These are phyloP conservation scores for Ephialtes manifestator DNA, from an alignment of 2,888 invertebrate genomes.

Conservation along the genomic window DNA sequence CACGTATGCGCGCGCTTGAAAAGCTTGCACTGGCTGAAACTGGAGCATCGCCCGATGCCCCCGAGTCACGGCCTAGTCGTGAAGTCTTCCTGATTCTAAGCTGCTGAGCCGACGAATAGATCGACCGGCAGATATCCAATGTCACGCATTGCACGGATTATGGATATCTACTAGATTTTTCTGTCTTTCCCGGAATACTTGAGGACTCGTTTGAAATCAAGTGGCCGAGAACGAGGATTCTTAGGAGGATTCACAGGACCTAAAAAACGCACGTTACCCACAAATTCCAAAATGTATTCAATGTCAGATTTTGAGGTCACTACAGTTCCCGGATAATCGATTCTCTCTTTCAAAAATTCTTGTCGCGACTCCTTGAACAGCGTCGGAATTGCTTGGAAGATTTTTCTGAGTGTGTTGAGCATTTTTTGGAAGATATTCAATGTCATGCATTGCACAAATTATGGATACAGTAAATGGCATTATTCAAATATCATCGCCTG, in stretches of 20 bases:
- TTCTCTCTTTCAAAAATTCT: no score
- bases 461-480: no score
- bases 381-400: no score
- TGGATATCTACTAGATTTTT: conserved; percentile 91
- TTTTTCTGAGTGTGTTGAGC: no score
- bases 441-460: not conserved
- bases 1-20: conserved; percentile 13
- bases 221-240: conserved; percentile 89
- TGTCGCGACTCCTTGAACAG: no score
- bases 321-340: conserved; percentile 89
- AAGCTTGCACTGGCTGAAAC: conserved; percentile 16
- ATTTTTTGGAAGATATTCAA: not conserved
- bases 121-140: conserved; percentile 1
- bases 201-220: conserved; percentile 89
- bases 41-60: conserved; percentile 50
- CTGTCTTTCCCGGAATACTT: conserved; percentile 90
- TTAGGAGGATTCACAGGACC: conserved; percentile 79
- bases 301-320: conserved; percentile 85
- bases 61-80: conserved; percentile 8
- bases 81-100: not conserved
- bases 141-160: not conserved
- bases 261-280: conserved; percentile 76
- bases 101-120: not conserved
- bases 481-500: no score
- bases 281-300: conserved; percentile 83